Evolutionary conservation across 2,888 invertebrate species (phyloP).

Genomic region (Morpho achilles): DNA sequence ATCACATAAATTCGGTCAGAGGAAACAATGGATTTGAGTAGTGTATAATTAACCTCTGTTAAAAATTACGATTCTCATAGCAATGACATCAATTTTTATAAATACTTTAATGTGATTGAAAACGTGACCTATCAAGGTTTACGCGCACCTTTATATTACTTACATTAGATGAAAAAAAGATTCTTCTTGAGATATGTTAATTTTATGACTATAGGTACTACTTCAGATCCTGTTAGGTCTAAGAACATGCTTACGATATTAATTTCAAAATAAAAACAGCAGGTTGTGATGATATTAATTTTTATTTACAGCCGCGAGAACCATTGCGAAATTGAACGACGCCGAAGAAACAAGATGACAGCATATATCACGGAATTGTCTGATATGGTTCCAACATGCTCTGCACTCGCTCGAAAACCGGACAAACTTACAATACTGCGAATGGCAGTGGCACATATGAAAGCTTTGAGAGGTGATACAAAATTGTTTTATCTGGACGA

Average conservation of each 20-base stretch:
- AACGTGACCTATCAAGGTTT: constrained; percentile 74
- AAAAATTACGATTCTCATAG: constrained; percentile 40
- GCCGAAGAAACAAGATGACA: constrained; percentile 99
- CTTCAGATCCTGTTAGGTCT: background rate
- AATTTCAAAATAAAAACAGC: no score
- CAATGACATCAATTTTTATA: constrained; percentile 40
- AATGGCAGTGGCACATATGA: constrained; percentile 99
- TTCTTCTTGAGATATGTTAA: constrained; percentile 32
- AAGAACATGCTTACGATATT: no score
- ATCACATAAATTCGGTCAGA: constrained; percentile 4
- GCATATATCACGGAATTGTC: constrained; percentile 99
- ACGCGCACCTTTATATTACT: constrained; percentile 42
- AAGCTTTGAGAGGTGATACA: constrained; percentile 91
- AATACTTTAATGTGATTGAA: constrained; percentile 61
- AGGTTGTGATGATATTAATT: background rate
- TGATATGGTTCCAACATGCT: constrained; percentile 99
- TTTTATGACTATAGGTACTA: constrained; percentile 21
- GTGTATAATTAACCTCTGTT: background rate
- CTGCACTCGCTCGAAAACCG: constrained; percentile 97
- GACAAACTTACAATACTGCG: constrained; percentile 99
- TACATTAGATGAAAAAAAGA: constrained; percentile 33
- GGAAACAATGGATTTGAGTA: constrained; percentile 4
- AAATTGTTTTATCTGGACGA: background rate
- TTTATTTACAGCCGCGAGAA: constrained; percentile 89
- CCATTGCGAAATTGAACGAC: constrained; percentile 99